Evolutionary conservation across 1,140 invertebrate species (phyloP), one percentile per base, ranked within the genome.

Genomic region (Danaus melanippus): DNA sequence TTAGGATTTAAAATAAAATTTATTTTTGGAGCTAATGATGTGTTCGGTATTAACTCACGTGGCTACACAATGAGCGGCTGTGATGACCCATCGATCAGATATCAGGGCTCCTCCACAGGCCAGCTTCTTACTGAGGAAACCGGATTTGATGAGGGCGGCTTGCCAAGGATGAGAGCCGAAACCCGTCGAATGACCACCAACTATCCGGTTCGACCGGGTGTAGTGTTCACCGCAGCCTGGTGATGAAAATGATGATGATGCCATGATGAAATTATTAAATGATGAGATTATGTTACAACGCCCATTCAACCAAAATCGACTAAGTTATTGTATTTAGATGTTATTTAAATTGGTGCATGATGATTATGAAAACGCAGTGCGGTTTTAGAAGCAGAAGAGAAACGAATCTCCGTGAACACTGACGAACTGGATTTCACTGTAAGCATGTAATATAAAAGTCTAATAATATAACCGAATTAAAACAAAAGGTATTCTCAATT

Each of bases 81-180:
- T 96, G 8, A 97, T 91, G 1, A 97, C 93, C 95, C 95, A 97
- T 85, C 93, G 88, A 65, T 96, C 94, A 57, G 95, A 96, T 50
- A 97, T 88, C n/a, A 98, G 84, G 0, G 95, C 94, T 4, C 95
- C 96, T 1, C 96, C 96, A 74, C 96, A 97, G 2, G 95, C 95
- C 2, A 97, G 90, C 71, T 97, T 95, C 74, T 96, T 95, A 45
- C 93, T 93, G 9, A 97, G 85, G 71, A 97, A 97, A 40, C 94
- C 94, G 32, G 94, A 94, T 79, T 97, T 98, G 54, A 97, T 96
- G 21, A 98, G 91, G 8, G 96, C 96, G 12, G 94, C 96, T 89
- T 97, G 95, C 96, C 96, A 98, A n/a, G 96, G 96, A 88, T 97
- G 95, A 42, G 94, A 94, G 6, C 95, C 96, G 74, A 97, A 97